Evolutionary conservation across 2,888 invertebrate species (phyloP), one percentile per base, ranked within the genome.

Genomic region (Microplitis manilae): DNA sequence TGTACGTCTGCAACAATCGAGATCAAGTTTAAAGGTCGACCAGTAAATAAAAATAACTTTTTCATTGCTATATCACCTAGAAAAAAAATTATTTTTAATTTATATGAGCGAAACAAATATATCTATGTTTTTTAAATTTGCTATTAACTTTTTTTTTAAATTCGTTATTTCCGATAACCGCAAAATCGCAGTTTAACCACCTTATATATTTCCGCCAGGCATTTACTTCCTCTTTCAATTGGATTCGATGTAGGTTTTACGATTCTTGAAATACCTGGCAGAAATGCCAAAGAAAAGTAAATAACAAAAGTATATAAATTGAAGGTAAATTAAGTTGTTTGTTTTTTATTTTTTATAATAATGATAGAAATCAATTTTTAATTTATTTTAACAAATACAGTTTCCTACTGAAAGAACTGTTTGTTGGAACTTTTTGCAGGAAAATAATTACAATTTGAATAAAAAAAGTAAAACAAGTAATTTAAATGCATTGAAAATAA

Each of bases 171-270:
- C 5, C 50, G 13, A 5, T 13, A 50, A 13, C 50, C 13, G 50
- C 13, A 13, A 50, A 50, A 50, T 50, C 13, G 8, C 5, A 50
- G 50, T 50, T 50, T 13, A 50, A 50, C 13, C 8, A 50, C 13
- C 50, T 50, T 13, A 50, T 50, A 13, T 50, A 13, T 50, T 50
- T 5, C 50, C 13, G 13, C 13, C 50, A 50, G 50, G 50, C 50
- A 13, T 13, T 50, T 50, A 5, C 50, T 50, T 50, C 50, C 61
- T 61, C 38, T 13, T 13, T 38, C 4, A 39, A 62, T 40, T 13
- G 15, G 41, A 61, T 72, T 62, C 61, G 62, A 72, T 62, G 62
- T 61, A 62, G 61, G 40, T 61, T 38, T 72, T 40, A n/a, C 40
- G 38, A 4, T 9, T n/a, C 13, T 62, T 71, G 61, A 30, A 30